These are phyloP conservation scores for Ptycholaimellus sp. DNA, from an alignment of 2,888 invertebrate genomes.

Conservation along the genomic window DNA sequence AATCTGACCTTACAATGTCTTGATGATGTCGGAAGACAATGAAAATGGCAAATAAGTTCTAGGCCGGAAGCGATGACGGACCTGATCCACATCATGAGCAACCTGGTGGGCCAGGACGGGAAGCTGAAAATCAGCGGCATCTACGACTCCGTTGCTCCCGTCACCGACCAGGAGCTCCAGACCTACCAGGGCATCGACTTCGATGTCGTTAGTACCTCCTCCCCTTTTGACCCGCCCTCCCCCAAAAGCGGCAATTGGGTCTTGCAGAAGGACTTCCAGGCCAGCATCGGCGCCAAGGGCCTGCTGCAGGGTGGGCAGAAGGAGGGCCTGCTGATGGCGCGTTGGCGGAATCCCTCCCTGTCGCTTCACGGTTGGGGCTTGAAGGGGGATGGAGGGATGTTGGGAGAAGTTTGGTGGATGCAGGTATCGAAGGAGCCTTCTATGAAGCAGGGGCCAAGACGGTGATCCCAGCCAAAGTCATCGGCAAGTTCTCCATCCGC, in stretches of 20 bases:
- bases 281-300: conserved; percentile 39
- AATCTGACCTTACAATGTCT: background rate
- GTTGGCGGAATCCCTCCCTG: conserved; percentile 78
- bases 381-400: background rate
- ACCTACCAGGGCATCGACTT: conserved; percentile 63
- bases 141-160: conserved; percentile 52
- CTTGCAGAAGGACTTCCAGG: conserved; percentile 40
- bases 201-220: conserved; percentile 41
- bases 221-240: no score
- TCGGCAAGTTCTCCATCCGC: conserved; percentile 85
- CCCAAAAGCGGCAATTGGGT: conserved; percentile 7
- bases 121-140: conserved; percentile 67
- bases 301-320: conserved; percentile 46
- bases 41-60: conserved; percentile 3
- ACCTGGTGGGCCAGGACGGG: conserved; percentile 59
- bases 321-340: conserved; percentile 59
- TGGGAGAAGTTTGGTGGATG: background rate
- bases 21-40: background rate
- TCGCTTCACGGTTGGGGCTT: conserved; percentile 51
- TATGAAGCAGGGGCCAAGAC: conserved; percentile 78
- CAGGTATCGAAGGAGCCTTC: conserved; percentile 68
- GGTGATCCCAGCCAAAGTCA: conserved; percentile 42
- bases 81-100: conserved; percentile 56
- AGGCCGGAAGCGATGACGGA: conserved; percentile 64
- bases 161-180: conserved; percentile 28